Base-by-base conservation (phyloP, 2,888 invertebrate genomes). In the Pterobdella sp. region DNA sequence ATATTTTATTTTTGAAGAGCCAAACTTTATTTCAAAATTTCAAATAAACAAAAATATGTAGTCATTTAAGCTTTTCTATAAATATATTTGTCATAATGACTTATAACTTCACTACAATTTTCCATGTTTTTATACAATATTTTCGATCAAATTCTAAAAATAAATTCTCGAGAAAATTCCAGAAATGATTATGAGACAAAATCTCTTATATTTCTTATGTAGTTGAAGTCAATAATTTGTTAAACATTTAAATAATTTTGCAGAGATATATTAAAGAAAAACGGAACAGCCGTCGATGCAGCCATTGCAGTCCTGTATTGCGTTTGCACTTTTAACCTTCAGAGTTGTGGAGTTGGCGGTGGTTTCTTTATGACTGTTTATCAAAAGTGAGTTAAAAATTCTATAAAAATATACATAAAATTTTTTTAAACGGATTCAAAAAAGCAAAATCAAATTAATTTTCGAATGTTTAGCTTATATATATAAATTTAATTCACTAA, bases 231-330 rank as follows among this genome's bases (percentile, higher is more conserved):
- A 42, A 14, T 42, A 42, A 42, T 14, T 42, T 42, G 18, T 42
- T 42, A 18, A 14, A 18, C 42, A 42, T 14, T 18, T 7, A 7
- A 7, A 42, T 18, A 42, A 42, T 18, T 18, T 18, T 18, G 42
- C 60, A 71, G 71, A 71, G 60, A 60, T 22, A 71, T 71, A 31
- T 29, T 71, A 2, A 10, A 22, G 32, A 71, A 69, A 7, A 36
- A 74, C 60, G 76, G 76, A 29, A 70, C 75, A 42, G 75, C 74
- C 18, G 75, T 76, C 10, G 76, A 76, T 63, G 73, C 76, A 14
- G 76, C 76, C 4, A 75, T 76, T 35, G 76, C 76, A 22, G 60
- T 75, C 2, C n/a, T 75, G 74, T 42, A 75, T 29, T 76, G 76
- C 56, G 37, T 70, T 18, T 75, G 76, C 18, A 67, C 74, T 14